Evolutionary conservation across 2,797 vertebrate genomes (phyloP), one percentile per base, ranked within the genome.

Genomic region (Carapus acus): DNA sequence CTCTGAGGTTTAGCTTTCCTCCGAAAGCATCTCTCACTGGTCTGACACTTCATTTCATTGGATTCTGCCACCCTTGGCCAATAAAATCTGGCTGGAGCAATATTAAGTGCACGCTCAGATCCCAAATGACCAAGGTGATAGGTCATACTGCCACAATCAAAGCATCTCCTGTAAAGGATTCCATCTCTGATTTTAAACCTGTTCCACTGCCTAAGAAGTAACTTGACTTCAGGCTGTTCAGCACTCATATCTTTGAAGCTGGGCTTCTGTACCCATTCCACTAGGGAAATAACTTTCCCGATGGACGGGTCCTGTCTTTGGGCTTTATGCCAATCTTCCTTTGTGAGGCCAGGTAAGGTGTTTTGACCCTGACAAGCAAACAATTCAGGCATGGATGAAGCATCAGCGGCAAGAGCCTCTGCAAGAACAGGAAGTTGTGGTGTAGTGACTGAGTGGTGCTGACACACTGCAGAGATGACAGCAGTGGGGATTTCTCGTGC

Each of bases 161-260:
- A 2, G 1, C 42, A 45, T 15, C 7, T 52, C 14, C 57, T 40
- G 14, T 29, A 52, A 4, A 60, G 42, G 4, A 52, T 9, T 8
- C 23, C 44, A 40, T 54, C 38, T 21, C 9, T 54, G n/a, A 62
- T 7, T 33, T 54, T 51, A n/a, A 62, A 19, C 29, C 12, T 20
- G 1, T 54, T 33, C 44, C 50, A 54, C 22, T 62, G 43, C 18
- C 29, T 24, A 16, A 41, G 36, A 17, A 57, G 54, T 4, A 29
- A 11, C 11, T 29, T 29, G 27, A 29, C 27, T 6, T 57, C 54
- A 31, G 54, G 22, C 6, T 7, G 37, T 21, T 57, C 46, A 29
- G 11, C 6, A 29, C 11, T 45, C 11, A 8, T 7, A 6, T 23
- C 5, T 11, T 9, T 44, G 16, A 37, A 43, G 22, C 6, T 34